A percentile compares a stretch with the other conserved stretches of the same genome.
phyloP scores from a whole-genome alignment of 1,140 invertebrate species.

The Hermatobates lingyangjiaoensis region DNA sequence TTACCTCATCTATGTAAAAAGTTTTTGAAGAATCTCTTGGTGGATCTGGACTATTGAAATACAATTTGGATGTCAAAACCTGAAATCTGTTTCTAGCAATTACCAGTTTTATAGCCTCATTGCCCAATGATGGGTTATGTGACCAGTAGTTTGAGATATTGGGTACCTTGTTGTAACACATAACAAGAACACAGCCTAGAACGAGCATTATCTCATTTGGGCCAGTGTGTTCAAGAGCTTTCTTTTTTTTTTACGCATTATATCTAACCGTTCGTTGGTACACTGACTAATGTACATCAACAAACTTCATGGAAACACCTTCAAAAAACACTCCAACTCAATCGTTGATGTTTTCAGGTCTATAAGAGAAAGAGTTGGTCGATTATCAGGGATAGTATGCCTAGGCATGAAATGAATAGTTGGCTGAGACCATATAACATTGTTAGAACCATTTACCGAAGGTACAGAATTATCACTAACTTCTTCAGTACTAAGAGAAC shows the following conservation, averaged over 20 bases:
- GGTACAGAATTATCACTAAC: not conserved
- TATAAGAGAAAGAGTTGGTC: not conserved
- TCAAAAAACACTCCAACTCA: constrained; percentile 3
- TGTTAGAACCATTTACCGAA: not conserved
- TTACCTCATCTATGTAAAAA: constrained; percentile 17
- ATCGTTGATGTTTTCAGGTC: not conserved
- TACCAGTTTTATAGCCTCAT: constrained; percentile 16
- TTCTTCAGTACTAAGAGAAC: not conserved
- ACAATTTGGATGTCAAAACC: constrained; percentile 18
- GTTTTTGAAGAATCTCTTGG: constrained; percentile 11
- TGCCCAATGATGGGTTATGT: constrained; percentile 16
- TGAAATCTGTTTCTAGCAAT: constrained; percentile 16
- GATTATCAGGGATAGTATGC: not conserved
- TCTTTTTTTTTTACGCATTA: too few species aligned
- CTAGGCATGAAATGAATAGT: not conserved
- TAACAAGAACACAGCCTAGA: constrained; percentile 8
- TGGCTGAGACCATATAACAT: not conserved
- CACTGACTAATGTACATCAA: constrained; percentile 7
- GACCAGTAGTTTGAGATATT: constrained; percentile 14
- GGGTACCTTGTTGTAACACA: constrained; percentile 12
- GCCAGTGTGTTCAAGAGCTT: not conserved
- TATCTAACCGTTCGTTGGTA: constrained; percentile 3
- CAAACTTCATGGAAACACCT: constrained; percentile 8
- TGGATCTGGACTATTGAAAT: constrained; percentile 17
- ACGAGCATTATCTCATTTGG: constrained; percentile 9